Base-by-base conservation (phyloP, 2,797 vertebrate species). In the Microhierax caerulescens region DNA sequence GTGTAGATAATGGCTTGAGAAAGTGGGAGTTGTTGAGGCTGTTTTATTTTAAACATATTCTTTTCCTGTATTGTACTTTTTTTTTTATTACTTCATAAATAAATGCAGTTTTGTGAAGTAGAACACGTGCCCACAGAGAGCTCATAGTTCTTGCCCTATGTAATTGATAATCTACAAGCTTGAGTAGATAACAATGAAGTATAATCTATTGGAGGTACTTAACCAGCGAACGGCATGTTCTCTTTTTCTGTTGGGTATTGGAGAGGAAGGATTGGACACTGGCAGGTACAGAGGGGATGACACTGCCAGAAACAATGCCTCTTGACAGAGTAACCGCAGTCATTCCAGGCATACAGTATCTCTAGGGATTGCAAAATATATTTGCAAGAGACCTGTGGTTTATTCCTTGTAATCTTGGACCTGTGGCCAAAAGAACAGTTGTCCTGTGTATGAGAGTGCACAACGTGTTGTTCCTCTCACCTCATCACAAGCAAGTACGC, bases 371-470 rank as follows among this genome's bases (percentile, higher is more conserved):
- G 60, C 10, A 65, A 50, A 80, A 50, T 5, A 2, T 4, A 11
- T 78, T 75, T 12, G 2, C 19, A 13, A 72, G 75, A 76, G 59
- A 28, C 53, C 36, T 41, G 13, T 17, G 23, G 61, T 68, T 57
- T 37, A 73, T 90, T 70, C 75, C 47, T 69, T 37, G 7, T 61
- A 41, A 2, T 36, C n/a, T 10, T 25, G 24, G 76, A 75, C 61
- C 73, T 24, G 16, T 54, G 45, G 22, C 61, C 41, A 37, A 10
- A 57, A 57, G 61, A 80, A 22, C 25, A 7, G 18, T 60, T 45
- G 32, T 59, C 39, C 65, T 79, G 2, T 0, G 0, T 2, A 59
- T 72, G 37, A 69, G 17, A 54, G 20, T 1, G 5, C 3, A 1
- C 24, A 7, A 27, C 25, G 2, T 39, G 23, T 60, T 27, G 15